phyloP scores from a whole-genome alignment of 1,140 invertebrate genomes.

The Drosophila nigrodunni region DNA sequence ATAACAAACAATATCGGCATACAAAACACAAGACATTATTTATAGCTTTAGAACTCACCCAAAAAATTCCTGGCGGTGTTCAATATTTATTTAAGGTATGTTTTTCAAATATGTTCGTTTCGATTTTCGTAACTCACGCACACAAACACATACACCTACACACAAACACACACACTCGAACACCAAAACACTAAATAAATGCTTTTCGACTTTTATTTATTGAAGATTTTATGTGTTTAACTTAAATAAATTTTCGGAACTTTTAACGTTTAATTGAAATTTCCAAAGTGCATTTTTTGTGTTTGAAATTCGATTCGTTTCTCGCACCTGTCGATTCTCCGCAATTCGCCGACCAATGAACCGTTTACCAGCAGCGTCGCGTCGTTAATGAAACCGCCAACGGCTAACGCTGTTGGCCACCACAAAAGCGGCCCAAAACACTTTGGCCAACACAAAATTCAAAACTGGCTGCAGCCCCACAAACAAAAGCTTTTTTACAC shows the following conservation, averaged over 20 bases:
- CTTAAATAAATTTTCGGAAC: conserved; percentile 25
- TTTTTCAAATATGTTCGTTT: conserved; percentile 46
- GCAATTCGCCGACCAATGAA: conserved; percentile 43
- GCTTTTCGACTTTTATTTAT: conserved; percentile 7
- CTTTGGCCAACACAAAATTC: conserved; percentile 30
- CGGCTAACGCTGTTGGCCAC: conserved; percentile 37
- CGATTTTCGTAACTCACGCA: conserved; percentile 33
- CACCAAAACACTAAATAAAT: conserved; percentile 29
- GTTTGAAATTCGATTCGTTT: conserved; percentile 8
- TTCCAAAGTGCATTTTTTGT: conserved; percentile 38
- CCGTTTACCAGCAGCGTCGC: conserved; percentile 71
- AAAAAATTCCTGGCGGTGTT: conserved; percentile 62
- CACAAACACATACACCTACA: conserved; percentile 4
- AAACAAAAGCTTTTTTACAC: conserved; percentile 31
- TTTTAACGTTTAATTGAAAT: conserved; percentile 21
- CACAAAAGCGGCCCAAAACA: conserved; percentile 38
- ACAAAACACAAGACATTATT: conserved; percentile 55
- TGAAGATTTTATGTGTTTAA: conserved; percentile 20
- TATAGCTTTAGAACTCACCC: conserved; percentile 73
- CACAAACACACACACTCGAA: conserved; percentile 8
- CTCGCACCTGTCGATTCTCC: conserved; percentile 38
- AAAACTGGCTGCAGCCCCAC: conserved; percentile 4
- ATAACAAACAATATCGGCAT: conserved; percentile 30
- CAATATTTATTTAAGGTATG: conserved; percentile 55
- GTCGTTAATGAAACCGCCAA: conserved; percentile 69